phyloP scores from a whole-genome alignment of 2,888 invertebrate species.

The Ichneumoninae sp. region DNA sequence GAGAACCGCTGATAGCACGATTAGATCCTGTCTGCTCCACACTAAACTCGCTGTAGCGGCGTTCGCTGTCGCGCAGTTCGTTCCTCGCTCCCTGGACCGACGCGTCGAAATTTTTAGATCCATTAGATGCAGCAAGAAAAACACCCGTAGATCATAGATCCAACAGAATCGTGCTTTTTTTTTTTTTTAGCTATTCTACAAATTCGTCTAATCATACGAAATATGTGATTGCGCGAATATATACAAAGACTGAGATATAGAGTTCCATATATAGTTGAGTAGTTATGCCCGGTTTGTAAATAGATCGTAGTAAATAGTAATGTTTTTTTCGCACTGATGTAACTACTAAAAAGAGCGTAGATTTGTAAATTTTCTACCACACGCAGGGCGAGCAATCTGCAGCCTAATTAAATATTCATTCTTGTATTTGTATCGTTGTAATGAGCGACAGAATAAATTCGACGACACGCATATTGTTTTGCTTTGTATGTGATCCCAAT shows the following conservation, averaged over 20 bases:
- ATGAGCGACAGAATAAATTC: constrained; percentile 52
- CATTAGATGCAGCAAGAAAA: constrained; percentile 3
- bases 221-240: constrained; percentile 28
- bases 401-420: constrained; percentile 8
- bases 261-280: constrained; percentile 43
- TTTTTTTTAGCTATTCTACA: constrained; percentile 49
- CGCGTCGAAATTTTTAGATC: constrained; percentile 9
- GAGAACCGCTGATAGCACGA: constrained; percentile 56
- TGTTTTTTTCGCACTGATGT: constrained; percentile 13
- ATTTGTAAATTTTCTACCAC: constrained; percentile 23
- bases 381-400: constrained; percentile 1
- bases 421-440: constrained; percentile 43
- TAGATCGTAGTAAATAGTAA: constrained; percentile 33
- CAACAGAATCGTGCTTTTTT: constrained; percentile 28
- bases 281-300: constrained; percentile 49
- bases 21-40: constrained; percentile 51
- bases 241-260: constrained; percentile 64
- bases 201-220: constrained; percentile 38
- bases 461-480: constrained; percentile 33
- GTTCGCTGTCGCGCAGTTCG: not conserved
- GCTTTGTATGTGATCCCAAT: constrained; percentile 9
- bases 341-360: not conserved
- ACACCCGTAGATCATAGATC: constrained; percentile 39
- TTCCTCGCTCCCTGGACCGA: constrained; percentile 10
- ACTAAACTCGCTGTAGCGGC: constrained; percentile 25